These are phyloP conservation scores for Brachionus plicatilis DNA, from an alignment of 1,140 invertebrate genomes.

Conservation along the genomic window DNA sequence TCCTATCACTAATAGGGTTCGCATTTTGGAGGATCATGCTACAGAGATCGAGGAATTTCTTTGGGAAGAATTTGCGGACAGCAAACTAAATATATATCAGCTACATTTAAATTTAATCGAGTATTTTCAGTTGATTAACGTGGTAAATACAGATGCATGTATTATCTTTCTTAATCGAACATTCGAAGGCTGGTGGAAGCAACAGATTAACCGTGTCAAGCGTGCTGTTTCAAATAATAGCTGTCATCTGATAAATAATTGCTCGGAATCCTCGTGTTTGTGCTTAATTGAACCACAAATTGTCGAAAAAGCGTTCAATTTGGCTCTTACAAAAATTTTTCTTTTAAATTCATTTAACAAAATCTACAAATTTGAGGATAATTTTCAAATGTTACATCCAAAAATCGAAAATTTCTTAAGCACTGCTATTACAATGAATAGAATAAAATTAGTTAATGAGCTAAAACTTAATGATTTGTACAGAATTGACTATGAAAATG, in stretches of 20 bases:
- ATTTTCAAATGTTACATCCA: not conserved
- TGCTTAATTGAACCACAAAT: not conserved
- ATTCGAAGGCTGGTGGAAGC: constrained; percentile 19
- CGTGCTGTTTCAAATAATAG: not conserved
- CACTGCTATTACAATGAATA: not conserved
- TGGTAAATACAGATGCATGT: not conserved
- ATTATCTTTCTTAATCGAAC: constrained; percentile 1
- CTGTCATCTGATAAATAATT: not conserved
- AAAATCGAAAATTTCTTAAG: not conserved
- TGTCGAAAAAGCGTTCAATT: not conserved
- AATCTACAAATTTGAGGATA: constrained; percentile 28
- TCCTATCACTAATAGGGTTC: not conserved
- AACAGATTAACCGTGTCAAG: not conserved
- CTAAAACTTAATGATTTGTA: not conserved
- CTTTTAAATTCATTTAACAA: not conserved
- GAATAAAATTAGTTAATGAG: not conserved
- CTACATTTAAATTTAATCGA: constrained; percentile 14
- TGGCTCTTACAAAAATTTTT: not conserved
- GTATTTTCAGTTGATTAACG: not conserved
- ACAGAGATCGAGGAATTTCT: not conserved
- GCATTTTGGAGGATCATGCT: not conserved
- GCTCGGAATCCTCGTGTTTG: not conserved
- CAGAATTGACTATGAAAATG: constrained; percentile 7
- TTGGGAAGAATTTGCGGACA: constrained; percentile 4
- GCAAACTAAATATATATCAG: not conserved